Base-by-base conservation (phyloP, 2,888 invertebrate species). In the Euproctis similis region DNA sequence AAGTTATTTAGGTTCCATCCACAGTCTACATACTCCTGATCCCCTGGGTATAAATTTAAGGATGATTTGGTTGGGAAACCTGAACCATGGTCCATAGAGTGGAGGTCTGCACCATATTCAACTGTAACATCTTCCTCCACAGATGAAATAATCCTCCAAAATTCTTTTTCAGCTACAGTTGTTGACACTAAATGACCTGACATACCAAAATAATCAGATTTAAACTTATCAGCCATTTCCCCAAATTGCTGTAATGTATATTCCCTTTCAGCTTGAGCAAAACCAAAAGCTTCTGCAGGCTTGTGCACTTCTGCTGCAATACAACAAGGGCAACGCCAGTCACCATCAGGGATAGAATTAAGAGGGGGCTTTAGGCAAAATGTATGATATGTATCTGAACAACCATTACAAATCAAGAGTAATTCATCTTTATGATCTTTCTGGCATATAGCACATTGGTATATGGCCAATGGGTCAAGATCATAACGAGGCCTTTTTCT, bases 1-100 rank as follows among this genome's bases (percentile, higher is more conserved):
- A 93, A 66, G 59, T 92, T 92, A 69, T 93, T 93, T 41, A 93
- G 72, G 69, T 93, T 93, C 92, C 92, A 92, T 2, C 89, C 88
- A 37, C 90, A 90, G 47, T 86, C 82, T 17, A 88, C 88, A 77
- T 90, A 90, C 45, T 86, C 86, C 70, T 87, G 82, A 53, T 88
- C 88, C 46, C 87, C 87, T 9, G 87, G 86, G 47, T 86, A 76
- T 35, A 88, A 72, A 50, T 89, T 87, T 32, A 87, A 64, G 5
- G 88, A 88, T 24, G 85, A 86, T 53, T 87, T 87, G 4, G 91
- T 91, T 4, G 92, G 92, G 58, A 92, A 92, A 1, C 92, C 92
- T 42, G 91, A 91, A 9, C 92, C 92, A 63, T 89, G 89, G 47
- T 91, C 91, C 86, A 89, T 88, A 5, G 91, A 90, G 54, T 92